A percentile compares a stretch with the other conserved stretches of the same genome.
These are phyloP conservation scores for Melanogrammus aeglefinus DNA, from an alignment of 2,797 vertebrate species.

Conservation along the genomic window DNA sequence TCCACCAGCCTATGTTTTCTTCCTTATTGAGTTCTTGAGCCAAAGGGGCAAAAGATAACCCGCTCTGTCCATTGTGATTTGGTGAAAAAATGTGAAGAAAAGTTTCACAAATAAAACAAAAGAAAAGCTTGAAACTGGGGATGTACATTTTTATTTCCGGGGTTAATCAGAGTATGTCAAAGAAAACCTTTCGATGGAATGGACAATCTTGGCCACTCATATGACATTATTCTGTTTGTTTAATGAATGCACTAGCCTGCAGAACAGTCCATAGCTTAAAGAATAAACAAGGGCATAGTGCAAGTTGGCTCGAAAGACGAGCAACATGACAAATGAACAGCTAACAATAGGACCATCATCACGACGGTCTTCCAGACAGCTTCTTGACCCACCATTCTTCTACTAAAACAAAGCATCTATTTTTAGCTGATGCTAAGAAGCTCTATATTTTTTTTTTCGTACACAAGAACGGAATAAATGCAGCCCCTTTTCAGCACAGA, in stretches of 20 bases:
- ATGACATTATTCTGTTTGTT: background rate
- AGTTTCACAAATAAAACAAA: background rate
- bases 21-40: slow-evolving; percentile 22
- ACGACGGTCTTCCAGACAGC: background rate
- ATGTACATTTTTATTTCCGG: background rate
- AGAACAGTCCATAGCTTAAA: background rate
- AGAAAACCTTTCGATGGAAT: background rate
- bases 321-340: background rate
- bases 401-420: background rate
- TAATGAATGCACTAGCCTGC: background rate
- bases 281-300: background rate
- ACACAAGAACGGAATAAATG: too few species aligned
- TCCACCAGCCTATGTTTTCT: background rate
- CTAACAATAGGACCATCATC: background rate
- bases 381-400: background rate
- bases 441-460: too few species aligned
- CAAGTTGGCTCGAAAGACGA: background rate
- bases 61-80: slow-evolving; percentile 24
- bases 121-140: background rate
- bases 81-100: background rate
- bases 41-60: slow-evolving; percentile 12
- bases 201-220: too few species aligned
- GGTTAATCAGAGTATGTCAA: background rate
- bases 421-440: background rate
- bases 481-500: too few species aligned